Percentiles rank a stretch among this genome's conserved stretches.
Evolutionary conservation across 2,113 vertebrate species (phyloP).

Genomic region (Salvelinus fontinalis): DNA sequence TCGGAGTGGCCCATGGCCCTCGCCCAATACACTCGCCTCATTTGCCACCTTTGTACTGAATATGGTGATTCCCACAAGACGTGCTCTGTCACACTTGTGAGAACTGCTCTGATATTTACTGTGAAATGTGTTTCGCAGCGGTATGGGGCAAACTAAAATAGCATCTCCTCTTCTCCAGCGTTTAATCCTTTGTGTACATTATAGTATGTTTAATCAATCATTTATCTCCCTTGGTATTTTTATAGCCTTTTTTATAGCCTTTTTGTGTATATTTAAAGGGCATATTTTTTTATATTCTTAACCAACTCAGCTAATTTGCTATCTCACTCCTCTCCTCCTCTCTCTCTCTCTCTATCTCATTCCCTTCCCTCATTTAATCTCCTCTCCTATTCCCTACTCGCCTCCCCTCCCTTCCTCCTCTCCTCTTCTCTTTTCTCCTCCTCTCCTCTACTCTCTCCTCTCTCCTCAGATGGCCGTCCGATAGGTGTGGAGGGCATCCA

Average conservation of each 20-base stretch:
- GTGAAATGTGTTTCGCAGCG: conserved; percentile 38
- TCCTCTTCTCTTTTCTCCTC: too few relatives aligned
- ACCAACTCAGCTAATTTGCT: too few relatives aligned
- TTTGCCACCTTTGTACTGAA: background rate
- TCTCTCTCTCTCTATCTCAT: background rate
- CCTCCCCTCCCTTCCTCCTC: background rate
- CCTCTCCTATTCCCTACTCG: conserved; percentile 14
- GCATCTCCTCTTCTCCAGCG: conserved; percentile 11
- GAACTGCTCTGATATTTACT: conserved; percentile 14
- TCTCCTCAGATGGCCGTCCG: too few relatives aligned
- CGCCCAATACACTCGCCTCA: background rate
- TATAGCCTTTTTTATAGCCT: background rate
- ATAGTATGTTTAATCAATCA: conserved; percentile 14
- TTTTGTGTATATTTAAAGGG: background rate
- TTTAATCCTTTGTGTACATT: conserved; percentile 27
- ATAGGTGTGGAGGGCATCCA: too few relatives aligned
- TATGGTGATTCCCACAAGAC: conserved; percentile 12
- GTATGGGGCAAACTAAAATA: conserved; percentile 20
- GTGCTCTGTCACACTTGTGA: conserved; percentile 20
- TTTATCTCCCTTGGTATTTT: conserved; percentile 6
- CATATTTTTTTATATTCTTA: background rate
- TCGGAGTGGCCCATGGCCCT: background rate
- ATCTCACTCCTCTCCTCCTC: background rate
- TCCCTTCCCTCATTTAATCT: background rate
- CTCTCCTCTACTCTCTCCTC: too few relatives aligned